Evolutionary conservation across 2,888 invertebrate genomes (phyloP).

Genomic region (Cryptocephalus primarius): DNA sequence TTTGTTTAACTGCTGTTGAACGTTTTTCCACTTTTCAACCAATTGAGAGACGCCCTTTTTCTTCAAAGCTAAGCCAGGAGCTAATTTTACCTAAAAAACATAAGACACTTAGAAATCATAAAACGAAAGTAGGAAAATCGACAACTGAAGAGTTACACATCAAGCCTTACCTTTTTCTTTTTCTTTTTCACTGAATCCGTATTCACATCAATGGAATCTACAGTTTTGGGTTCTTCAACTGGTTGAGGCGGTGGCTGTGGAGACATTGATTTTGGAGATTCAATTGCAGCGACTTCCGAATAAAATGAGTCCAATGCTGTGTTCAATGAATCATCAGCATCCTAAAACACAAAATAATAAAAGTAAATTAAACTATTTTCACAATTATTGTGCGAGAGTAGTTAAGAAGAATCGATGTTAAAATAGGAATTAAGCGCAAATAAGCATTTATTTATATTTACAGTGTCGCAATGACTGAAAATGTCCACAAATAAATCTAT

Average conservation of each 20-base stretch:
- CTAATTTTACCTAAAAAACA: conserved; percentile 42
- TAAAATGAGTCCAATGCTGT: conserved; percentile 48
- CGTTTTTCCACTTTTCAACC: conserved; percentile 63
- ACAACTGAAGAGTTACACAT: not conserved
- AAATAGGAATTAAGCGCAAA: no score
- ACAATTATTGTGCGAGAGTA: no score
- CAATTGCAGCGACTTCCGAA: conserved; percentile 47
- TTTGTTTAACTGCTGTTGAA: conserved; percentile 34
- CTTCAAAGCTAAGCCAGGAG: conserved; percentile 50
- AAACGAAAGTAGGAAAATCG: no score
- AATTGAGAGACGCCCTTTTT: conserved; percentile 58
- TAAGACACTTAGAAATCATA: not conserved
- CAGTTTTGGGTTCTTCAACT: conserved; percentile 1
- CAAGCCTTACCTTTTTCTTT: not conserved
- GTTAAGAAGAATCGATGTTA: not conserved
- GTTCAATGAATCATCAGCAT: conserved; percentile 10
- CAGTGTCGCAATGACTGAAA: no score
- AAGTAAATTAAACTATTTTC: no score
- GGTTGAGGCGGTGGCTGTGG: conserved; percentile 8
- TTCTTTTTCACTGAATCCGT: not conserved
- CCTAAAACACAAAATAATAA: conserved; percentile 3
- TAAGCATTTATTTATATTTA: no score
- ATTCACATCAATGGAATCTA: not conserved
- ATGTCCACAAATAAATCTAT: no score
- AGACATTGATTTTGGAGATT: conserved; percentile 24